These are phyloP conservation scores for Spatulosminthurus flaviceps DNA, from an alignment of 2,888 invertebrate species.

Conservation along the genomic window DNA sequence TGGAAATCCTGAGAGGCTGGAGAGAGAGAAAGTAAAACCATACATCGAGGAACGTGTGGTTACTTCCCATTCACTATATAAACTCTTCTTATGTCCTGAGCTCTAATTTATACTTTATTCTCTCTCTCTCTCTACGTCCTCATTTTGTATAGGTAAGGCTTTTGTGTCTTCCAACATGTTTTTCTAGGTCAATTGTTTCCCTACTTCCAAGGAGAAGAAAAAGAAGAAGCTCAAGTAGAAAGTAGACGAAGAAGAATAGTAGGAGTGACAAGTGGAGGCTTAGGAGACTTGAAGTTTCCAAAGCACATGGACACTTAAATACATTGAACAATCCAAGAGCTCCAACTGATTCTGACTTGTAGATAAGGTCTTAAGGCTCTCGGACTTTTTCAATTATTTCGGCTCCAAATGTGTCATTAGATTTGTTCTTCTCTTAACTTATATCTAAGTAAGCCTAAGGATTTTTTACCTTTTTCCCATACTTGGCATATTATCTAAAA, in stretches of 20 bases:
- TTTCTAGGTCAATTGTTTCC: background rate
- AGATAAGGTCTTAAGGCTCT: background rate
- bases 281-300: conserved; percentile 5
- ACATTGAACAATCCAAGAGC: background rate
- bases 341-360: background rate
- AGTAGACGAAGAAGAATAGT: no score
- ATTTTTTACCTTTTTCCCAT: background rate
- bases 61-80: no score
- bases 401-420: conserved; percentile 20
- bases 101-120: no score
- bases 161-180: background rate
- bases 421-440: no score
- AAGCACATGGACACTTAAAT: background rate
- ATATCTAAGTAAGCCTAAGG: background rate
- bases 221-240: no score
- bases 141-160: background rate
- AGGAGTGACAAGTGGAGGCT: background rate
- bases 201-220: background rate
- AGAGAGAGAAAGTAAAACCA: no score
- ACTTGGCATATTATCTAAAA: no score
- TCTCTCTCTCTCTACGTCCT: no score
- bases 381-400: conserved; percentile 13
- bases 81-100: background rate
- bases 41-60: no score
- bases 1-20: background rate